Evolutionary conservation across 2,888 invertebrate species (phyloP).

Genomic region (Cepaea hortensis): DNA sequence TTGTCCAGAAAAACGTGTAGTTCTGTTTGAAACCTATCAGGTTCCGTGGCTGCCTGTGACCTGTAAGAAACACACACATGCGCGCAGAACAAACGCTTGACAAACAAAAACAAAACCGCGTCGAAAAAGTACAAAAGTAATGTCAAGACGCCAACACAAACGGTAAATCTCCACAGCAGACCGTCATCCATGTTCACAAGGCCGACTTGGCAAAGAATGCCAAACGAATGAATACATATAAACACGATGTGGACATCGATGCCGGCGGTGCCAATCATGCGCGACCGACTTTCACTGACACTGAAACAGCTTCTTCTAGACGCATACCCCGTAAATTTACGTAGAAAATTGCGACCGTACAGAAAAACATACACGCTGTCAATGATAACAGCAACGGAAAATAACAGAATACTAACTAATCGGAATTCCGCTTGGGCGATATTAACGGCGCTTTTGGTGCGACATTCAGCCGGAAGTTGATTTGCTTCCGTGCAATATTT

Average conservation of each 20-base stretch:
- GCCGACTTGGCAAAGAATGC: background rate
- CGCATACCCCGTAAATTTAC: background rate
- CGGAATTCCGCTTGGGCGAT: no score
- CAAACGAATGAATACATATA: background rate
- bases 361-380: background rate
- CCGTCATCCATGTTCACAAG: background rate
- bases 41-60: no score
- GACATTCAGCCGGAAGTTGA: no score
- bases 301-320: background rate
- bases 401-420: no score
- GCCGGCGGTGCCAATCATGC: background rate
- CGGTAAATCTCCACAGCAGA: background rate
- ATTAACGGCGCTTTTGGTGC: no score
- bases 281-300: background rate
- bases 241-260: background rate
- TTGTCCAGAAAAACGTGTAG: background rate
- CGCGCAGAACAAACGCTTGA: background rate
- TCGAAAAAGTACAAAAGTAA: background rate
- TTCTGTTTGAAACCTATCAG: background rate
- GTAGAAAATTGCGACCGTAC: background rate
- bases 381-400: background rate
- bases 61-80: background rate
- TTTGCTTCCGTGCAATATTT: no score
- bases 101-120: slow-evolving; percentile 2
- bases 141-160: background rate